These are phyloP conservation scores for Pagetopsis macropterus DNA, from an alignment of 2,797 vertebrate genomes.

Conservation along the genomic window DNA sequence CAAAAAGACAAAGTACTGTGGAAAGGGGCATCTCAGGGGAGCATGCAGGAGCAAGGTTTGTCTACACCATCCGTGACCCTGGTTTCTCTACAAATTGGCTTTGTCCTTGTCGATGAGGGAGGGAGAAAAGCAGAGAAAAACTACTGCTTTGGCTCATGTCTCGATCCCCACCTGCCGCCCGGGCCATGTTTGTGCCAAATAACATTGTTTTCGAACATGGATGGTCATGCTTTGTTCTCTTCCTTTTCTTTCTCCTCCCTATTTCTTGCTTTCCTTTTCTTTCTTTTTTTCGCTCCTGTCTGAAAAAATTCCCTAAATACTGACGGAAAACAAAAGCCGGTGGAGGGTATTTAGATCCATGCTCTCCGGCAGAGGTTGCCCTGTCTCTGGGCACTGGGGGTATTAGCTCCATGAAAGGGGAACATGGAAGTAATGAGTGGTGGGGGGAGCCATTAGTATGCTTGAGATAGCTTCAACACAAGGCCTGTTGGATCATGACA, in stretches of 20 bases:
- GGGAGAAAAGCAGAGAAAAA: slow-evolving; percentile 49
- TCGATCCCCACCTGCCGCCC: slow-evolving; percentile 31
- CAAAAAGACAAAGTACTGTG: slow-evolving; percentile 82
- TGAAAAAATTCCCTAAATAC: slow-evolving; percentile 47
- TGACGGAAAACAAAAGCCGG: slow-evolving; percentile 52
- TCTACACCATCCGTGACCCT: slow-evolving; percentile 78
- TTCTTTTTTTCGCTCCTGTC: slow-evolving; percentile 13
- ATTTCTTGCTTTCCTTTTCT: background rate
- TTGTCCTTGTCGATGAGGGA: slow-evolving; percentile 83
- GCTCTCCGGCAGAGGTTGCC: slow-evolving; percentile 76
- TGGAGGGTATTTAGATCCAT: slow-evolving; percentile 76
- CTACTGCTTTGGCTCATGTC: slow-evolving; percentile 45
- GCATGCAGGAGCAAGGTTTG: slow-evolving; percentile 75
- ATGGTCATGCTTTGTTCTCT: slow-evolving; percentile 45
- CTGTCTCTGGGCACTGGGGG: slow-evolving; percentile 87
- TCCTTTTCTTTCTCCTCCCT: slow-evolving; percentile 29
- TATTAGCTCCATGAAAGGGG: slow-evolving; percentile 95
- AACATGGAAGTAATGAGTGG: slow-evolving; percentile 95
- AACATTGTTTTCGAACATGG: slow-evolving; percentile 52
- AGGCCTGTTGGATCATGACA: slow-evolving; percentile 96
- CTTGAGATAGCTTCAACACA: slow-evolving; percentile 95
- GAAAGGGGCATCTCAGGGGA: slow-evolving; percentile 77
- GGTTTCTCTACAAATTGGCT: slow-evolving; percentile 84
- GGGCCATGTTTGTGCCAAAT: slow-evolving; percentile 45
- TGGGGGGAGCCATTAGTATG: slow-evolving; percentile 92